These are phyloP conservation scores for Sturnus vulgaris DNA, from an alignment of 2,113 vertebrate species.

Conservation along the genomic window DNA sequence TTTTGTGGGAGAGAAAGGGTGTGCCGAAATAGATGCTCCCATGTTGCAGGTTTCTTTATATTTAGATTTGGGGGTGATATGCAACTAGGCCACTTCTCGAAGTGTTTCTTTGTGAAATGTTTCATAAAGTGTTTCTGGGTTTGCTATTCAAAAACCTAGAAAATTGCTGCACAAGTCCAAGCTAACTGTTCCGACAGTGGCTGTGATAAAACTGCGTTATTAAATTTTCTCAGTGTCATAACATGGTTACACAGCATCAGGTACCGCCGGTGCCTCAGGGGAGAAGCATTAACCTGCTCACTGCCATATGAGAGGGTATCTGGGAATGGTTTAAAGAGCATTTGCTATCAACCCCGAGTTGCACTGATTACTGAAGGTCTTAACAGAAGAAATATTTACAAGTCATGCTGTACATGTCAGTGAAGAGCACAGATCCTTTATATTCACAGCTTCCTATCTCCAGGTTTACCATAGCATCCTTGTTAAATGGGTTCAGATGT, in stretches of 20 bases:
- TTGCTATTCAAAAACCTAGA: neutral
- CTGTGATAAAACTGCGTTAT: neutral
- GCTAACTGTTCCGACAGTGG: neutral
- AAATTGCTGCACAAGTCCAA: neutral
- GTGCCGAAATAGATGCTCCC: too few species aligned
- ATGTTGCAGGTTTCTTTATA: accelerated
- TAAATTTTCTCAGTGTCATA: neutral
- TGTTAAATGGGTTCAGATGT: neutral
- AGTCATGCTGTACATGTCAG: neutral
- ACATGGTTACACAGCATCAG: accelerated
- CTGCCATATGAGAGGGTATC: accelerated
- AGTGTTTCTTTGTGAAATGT: neutral
- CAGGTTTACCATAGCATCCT: neutral
- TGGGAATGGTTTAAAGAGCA: neutral
- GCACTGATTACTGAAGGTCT: neutral
- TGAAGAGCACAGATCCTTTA: neutral
- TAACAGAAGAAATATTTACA: neutral
- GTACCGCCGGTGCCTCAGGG: accelerated
- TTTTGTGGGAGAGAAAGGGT: accelerated
- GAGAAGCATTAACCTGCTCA: neutral
- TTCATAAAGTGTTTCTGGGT: neutral
- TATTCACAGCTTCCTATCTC: neutral
- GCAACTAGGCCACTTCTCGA: neutral
- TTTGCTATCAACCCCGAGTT: accelerated
- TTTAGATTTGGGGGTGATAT: neutral